Percentiles rank a stretch among this genome's conserved stretches.
phyloP scores from a whole-genome alignment of 2,797 vertebrate genomes.

The Saxicola maurus region DNA sequence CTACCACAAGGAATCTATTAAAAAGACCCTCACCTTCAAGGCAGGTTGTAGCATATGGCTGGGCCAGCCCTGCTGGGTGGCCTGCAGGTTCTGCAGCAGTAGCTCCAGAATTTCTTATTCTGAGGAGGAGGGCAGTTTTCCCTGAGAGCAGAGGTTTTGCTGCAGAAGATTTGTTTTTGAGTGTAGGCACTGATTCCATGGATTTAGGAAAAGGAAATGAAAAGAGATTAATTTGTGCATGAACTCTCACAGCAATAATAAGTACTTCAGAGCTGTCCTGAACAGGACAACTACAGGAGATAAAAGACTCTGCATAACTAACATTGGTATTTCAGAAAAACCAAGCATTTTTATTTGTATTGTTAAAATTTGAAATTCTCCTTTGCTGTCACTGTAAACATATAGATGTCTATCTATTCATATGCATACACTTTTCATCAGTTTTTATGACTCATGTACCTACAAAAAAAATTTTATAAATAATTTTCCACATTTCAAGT shows the following conservation, averaged over 20 bases:
- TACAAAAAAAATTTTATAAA: not conserved
- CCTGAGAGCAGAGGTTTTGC: not conserved
- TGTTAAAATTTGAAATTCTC: not conserved
- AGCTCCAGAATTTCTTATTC: not conserved
- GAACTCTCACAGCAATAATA: not conserved
- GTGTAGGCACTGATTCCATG: not conserved
- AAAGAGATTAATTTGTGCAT: not conserved
- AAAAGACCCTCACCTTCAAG: not conserved
- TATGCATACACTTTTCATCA: not conserved
- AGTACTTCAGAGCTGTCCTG: not conserved
- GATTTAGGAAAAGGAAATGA: not conserved
- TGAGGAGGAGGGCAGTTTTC: not conserved
- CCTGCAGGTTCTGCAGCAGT: not conserved
- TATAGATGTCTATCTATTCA: not conserved
- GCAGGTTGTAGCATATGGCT: rapidly evolving
- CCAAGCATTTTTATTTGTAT: not conserved
- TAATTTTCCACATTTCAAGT: not conserved
- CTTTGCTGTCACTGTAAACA: not conserved
- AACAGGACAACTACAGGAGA: not conserved
- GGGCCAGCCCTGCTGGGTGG: rapidly evolving
- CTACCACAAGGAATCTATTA: not conserved
- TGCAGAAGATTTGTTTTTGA: not conserved
- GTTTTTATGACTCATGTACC: not conserved
- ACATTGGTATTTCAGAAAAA: not conserved
- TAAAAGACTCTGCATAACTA: not conserved